Percentiles rank a stretch among this genome's conserved stretches.
phyloP scores from a whole-genome alignment of 2,113 vertebrate species.

The Macrotis lagotis region DNA sequence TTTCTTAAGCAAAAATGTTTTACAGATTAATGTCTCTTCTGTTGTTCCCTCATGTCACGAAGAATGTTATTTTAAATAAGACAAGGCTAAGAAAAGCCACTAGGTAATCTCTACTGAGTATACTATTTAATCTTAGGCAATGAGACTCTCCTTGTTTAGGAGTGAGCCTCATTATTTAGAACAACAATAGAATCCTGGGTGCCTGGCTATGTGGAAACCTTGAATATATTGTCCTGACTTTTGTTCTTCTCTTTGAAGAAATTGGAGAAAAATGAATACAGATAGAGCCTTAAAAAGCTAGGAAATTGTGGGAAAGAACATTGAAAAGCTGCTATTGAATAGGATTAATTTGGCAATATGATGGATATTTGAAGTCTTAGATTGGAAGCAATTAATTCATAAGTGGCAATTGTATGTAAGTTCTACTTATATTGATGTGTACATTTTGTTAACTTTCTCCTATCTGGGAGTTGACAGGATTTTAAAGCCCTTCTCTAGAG shows the following conservation, averaged over 20 bases:
- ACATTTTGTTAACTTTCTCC: background rate
- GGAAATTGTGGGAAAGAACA: background rate
- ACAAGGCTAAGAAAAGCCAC: background rate
- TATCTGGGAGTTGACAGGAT: background rate
- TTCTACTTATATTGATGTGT: background rate
- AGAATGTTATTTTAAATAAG: background rate
- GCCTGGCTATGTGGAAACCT: background rate
- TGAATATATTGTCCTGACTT: background rate
- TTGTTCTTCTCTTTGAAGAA: background rate
- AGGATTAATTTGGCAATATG: background rate
- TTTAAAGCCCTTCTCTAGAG: background rate
- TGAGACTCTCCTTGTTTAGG: background rate
- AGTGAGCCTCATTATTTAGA: background rate
- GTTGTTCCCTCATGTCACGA: no score
- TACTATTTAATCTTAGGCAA: background rate
- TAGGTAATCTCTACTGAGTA: background rate
- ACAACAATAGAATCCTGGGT: background rate
- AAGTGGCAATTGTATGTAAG: background rate
- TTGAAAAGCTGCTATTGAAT: background rate
- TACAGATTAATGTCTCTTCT: no score
- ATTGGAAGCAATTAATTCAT: background rate
- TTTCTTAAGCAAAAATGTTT: no score
- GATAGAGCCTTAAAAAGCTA: background rate
- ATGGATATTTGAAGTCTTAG: background rate
- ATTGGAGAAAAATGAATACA: background rate